Evolutionary conservation across 2,888 invertebrate species (phyloP), one percentile per base, ranked within the genome.

Genomic region (Actias luna): DNA sequence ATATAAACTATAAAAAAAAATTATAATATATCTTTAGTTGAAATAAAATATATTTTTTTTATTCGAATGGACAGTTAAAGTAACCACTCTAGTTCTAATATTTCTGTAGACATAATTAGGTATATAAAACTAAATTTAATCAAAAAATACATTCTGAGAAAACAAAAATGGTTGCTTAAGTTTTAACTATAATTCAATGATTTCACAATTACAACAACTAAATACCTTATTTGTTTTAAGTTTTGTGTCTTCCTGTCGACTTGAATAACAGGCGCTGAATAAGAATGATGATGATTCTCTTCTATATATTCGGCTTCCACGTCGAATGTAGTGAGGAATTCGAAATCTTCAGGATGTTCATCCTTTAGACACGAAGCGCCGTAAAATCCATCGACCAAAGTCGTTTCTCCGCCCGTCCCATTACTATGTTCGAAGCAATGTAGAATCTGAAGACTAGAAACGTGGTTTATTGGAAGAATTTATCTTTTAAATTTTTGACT

Each of bases 341-440:
- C 82, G 75, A 93, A 96, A 59, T 94, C 93, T 22, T 93, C 87
- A 0, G 94, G 94, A 75, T 92, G 81, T 0, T 92, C 84, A 1
- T 85, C 77, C 61, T 89, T 91, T 25, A 96, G 81, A 60, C 93
- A 85, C 10, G 89, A 79, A 0, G 95, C 96, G 5, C 95, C 95
- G 63, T 94, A 90, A 76, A 96, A 95, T 0, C 97, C 97, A 76
- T 97, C 97, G 0, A 95, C 95, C 2, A 97, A 88, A 55, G 96
- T 86, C 0, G 95, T 96, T 69, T 96, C 94, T 0, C 97, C 97
- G 0, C 97, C 97, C 0, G 79, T 83, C 0, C 94, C 95, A 12
- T 94, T 93, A 5, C 73, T 72, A 62, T 92, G 91, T 61, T 90
- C 85, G 1, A 93, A 59, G 63, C 92, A 89, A 64, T 93, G 93